Base-by-base conservation (phyloP, 1,140 invertebrate genomes). In the Cotesia chilonis region DNA sequence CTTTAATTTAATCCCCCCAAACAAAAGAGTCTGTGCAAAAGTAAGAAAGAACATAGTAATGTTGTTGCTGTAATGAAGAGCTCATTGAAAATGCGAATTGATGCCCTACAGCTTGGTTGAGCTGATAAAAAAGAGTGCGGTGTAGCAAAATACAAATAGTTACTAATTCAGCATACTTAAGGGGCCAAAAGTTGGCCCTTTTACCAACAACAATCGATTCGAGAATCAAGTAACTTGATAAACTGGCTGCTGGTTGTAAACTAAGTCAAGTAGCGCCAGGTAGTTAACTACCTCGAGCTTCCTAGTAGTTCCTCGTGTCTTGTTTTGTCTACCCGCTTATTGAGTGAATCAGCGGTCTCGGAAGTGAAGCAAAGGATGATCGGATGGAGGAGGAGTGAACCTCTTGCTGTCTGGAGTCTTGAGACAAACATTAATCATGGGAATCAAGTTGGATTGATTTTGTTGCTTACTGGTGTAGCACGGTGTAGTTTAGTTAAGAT, bases 361-460 rank as follows among this genome's bases (percentile, higher is more conserved):
- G 10, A 10, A 47, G 10, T 10, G 41, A 10, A 7, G 41, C 6
- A 5, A 47, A 47, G 41, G 41, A 9, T 47, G 6, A 10, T 47
- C 6, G 41, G 41, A 47, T 0, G 5, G 54, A 4, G 17, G 20
- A 6, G 54, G 54, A n/a, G 54, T 55, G 54, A 55, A 20, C 14
- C 7, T 28, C 9, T 20, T 59, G 12, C n/a, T 4, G 35, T 4
- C 12, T 9, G 0, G n/a, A 65, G 41, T 55, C 65, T 9, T 4
- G 63, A 65, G 41, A 68, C 65, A 61, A 72, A 66, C 66, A 72
- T 68, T 72, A 72, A 72, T 67, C 71, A 68, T 66, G 38, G 52
- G 63, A 65, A 68, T 68, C 65, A 72, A 67, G 65, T 67, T 72
- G 65, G 65, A 72, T 72, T 72, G 71, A 72, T 72, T 72, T 61